Evolutionary conservation across 1,140 invertebrate genomes (phyloP), one percentile per base, ranked within the genome.

Genomic region (Diachasma alloeum): DNA sequence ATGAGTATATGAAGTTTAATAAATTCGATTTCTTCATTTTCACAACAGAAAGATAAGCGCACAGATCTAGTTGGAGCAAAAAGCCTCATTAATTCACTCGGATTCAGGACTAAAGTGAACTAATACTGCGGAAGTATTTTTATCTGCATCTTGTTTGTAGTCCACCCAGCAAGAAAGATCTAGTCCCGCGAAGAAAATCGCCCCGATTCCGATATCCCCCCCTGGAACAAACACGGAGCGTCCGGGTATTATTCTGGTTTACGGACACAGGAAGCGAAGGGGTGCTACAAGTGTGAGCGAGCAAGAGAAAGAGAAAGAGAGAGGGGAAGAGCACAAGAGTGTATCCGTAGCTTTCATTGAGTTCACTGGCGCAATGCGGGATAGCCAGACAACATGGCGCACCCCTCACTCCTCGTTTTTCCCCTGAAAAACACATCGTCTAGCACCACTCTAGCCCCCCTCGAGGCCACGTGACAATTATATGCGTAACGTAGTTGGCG

Each of bases 331-430:
- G 71, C 74, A 63, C 26, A 24, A 72, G 19, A 67, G 39, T 66
- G 36, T 76, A 81, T 83, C 78, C 81, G 81, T 79, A 82, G 84
- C 31, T 87, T 87, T 86, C 76, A 81, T 79, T 77, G 85, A 87
- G 82, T 87, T 88, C 80, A 87, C 81, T 88, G 85, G 85, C 86
- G 87, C 87, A 88, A 87, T 88, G 87, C 87, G 85, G 86, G 84
- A 84, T 82, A 82, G 84, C 84, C 82, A 86, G 85, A 87, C 85
- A 87, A 87, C 83, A 87, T 87, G 86, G 86, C 85, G 86, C 85
- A 83, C 82, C 81, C 79, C 79, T 76, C 53, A 42, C 77, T 70
- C 69, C 73, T 37, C 19, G 74, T 59, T 67, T 81, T 77, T 78
- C 72, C 53, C 37, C 53, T 56, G 31, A 44, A 44, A 42, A 56